Conservation (phyloP, 2,797 vertebrate genomes). For the Crocidura indochinensis region DNA sequence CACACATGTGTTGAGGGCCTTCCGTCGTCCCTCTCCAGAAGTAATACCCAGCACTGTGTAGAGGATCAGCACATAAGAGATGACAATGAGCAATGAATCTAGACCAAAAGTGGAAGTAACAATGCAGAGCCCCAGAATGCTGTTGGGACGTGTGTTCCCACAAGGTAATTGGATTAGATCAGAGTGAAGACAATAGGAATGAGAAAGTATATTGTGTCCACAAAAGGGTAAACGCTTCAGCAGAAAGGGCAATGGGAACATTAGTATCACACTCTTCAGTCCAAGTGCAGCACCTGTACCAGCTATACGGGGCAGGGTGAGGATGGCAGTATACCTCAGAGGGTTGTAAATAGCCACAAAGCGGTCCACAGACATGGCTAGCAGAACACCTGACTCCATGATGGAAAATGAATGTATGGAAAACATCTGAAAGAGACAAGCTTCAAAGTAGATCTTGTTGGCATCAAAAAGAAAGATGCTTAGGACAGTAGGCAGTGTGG, state of each 20-base stretch:
- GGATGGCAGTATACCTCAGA: slow-evolving; percentile 62
- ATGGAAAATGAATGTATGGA: slow-evolving; percentile 92
- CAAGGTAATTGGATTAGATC: slow-evolving; percentile 90
- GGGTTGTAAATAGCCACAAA: slow-evolving; percentile 88
- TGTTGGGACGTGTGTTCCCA: slow-evolving; percentile 82
- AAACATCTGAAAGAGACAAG: slow-evolving; percentile 93
- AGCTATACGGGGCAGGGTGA: slow-evolving; percentile 8
- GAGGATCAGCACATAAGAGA: slow-evolving; percentile 78
- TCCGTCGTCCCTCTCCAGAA: slow-evolving; percentile 58
- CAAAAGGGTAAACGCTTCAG: slow-evolving; percentile 72
- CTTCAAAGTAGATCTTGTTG: slow-evolving; percentile 87
- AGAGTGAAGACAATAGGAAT: slow-evolving; percentile 89
- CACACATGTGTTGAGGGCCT: slow-evolving; percentile 80
- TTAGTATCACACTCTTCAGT: slow-evolving; percentile 70
- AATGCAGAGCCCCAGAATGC: slow-evolving; percentile 86
- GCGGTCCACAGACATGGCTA: slow-evolving; percentile 92
- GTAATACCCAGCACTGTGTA: slow-evolving; percentile 65
- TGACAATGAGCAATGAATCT: slow-evolving; percentile 31
- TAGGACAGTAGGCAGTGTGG: slow-evolving; percentile 90
- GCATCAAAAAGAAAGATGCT: slow-evolving; percentile 88
- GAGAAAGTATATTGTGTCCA: slow-evolving; percentile 70
- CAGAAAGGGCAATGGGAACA: slow-evolving; percentile 78
- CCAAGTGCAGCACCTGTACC: background rate
- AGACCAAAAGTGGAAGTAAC: slow-evolving; percentile 75
- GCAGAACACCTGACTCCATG: slow-evolving; percentile 91